Evolutionary conservation across 2,113 vertebrate species (phyloP).

Genomic region (Canis aureus): DNA sequence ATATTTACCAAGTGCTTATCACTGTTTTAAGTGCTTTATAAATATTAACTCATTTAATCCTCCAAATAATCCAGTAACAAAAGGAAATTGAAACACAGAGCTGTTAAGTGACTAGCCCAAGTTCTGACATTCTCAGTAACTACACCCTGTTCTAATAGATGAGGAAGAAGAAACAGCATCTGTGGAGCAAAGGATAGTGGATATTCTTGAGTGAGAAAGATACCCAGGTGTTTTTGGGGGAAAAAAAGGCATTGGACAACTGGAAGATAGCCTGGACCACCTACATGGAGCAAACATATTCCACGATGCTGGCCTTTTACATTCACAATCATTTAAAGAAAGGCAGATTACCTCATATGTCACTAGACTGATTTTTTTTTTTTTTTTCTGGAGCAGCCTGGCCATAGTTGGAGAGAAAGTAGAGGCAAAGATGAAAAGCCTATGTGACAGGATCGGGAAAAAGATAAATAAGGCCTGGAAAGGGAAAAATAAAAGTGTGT

Average conservation of each 20-base stretch:
- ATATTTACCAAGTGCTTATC: neutral
- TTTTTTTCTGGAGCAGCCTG: neutral
- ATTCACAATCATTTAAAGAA: neutral
- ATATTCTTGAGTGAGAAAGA: neutral
- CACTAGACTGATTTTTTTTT: constrained; percentile 22
- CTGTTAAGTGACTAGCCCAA: neutral
- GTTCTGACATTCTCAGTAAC: neutral
- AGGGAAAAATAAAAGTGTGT: neutral
- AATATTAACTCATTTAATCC: neutral
- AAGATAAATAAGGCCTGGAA: neutral
- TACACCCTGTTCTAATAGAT: neutral
- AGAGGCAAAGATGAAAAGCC: neutral
- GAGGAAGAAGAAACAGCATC: neutral
- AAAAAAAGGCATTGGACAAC: neutral
- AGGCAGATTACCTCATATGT: neutral
- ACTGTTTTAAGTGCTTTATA: neutral
- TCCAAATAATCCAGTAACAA: neutral
- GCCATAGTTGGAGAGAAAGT: neutral
- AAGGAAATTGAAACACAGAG: neutral
- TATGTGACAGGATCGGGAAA: neutral
- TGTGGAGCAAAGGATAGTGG: neutral
- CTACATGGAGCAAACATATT: neutral
- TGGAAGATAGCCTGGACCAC: neutral
- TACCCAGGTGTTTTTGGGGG: neutral
- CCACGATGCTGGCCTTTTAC: neutral